phyloP scores from a whole-genome alignment of 2,113 vertebrate genomes.

The Pachypanchax playfairii region DNA sequence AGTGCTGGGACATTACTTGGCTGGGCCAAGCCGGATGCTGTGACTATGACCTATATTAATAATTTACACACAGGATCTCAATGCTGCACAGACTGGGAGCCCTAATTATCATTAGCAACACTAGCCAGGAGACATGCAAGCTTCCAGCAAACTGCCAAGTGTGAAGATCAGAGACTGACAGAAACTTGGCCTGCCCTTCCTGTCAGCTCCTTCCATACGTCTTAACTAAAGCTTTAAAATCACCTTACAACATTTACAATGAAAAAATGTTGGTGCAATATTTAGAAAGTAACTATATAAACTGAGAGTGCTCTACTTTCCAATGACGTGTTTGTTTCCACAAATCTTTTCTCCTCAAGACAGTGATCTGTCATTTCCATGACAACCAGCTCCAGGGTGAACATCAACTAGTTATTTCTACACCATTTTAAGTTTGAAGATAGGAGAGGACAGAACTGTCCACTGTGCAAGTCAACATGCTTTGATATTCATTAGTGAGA shows the following conservation, averaged over 20 bases:
- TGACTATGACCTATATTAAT: slow-evolving; percentile 78
- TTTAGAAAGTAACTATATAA: too few species aligned
- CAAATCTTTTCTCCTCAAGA: background rate
- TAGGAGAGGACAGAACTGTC: slow-evolving; percentile 3
- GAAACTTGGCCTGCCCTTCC: background rate
- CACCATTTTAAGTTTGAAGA: slow-evolving; percentile 19
- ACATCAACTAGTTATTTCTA: slow-evolving; percentile 21
- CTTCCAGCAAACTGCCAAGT: slow-evolving; percentile 33
- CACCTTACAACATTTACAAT: background rate
- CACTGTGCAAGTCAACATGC: slow-evolving; percentile 3
- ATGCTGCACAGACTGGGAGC: slow-evolving; percentile 49
- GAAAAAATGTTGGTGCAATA: background rate
- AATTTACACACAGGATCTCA: slow-evolving; percentile 70
- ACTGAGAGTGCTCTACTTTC: slow-evolving; percentile 1
- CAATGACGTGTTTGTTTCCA: slow-evolving; percentile 28
- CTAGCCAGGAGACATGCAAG: slow-evolving; percentile 49
- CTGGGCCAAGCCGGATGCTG: slow-evolving; percentile 65
- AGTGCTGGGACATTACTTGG: slow-evolving; percentile 56
- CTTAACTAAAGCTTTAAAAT: background rate
- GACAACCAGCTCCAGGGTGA: slow-evolving; percentile 36
- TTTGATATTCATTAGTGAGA: slow-evolving; percentile 14
- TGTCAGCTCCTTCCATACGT: background rate
- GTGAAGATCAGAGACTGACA: slow-evolving; percentile 14
- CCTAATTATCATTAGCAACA: slow-evolving; percentile 60
- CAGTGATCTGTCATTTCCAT: slow-evolving; percentile 43